Evolutionary conservation across 2,797 vertebrate species (phyloP), one percentile per base, ranked within the genome.

Genomic region (Nothura maculosa): DNA sequence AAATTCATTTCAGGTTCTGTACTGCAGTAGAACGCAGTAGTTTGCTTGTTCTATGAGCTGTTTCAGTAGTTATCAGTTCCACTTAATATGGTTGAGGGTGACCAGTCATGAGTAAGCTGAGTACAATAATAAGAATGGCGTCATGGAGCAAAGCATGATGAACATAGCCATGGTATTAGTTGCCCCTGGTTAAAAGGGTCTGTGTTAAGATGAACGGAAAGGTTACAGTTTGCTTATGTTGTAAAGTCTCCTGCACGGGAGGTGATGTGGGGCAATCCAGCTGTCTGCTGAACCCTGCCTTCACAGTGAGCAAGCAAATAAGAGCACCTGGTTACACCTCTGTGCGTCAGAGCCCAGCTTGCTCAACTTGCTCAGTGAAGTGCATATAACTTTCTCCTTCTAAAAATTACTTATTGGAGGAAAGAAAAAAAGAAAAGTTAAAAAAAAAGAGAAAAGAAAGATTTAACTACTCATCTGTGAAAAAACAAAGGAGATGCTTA

Each of bases 401-500:
- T 66, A 93, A 94, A 96, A 94, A 61, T 60, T 92, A 91, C 70
- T 55, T 87, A 77, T 69, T 87, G 78, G 62, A 95, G 64, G 91
- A 92, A 90, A 93, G 68, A 87, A 73, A 58, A 34, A 52, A 30
- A 17, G 22, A 48, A 48, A 48, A 22, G 47, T 38, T 38, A 8
- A 50, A 50, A 13, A 50, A 43, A 43, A 12, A 48, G 25, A 48
- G 25, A 45, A 45, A 45, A 22, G 5, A 50, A 27, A 50, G 25
- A 25, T 52, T 96, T 91, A 82, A 95, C 76, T 93, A 67, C 43
- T 64, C 32, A 89, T 92, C 93, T 94, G 73, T 79, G 61, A 95
- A 87, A 75, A 93, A 78, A 60, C 74, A 96, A 95, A 93, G 86
- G 68, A 83, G 85, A 87, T 93, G 84, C 64, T 86, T 60, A 94